Conservation (phyloP, 2,113 vertebrate species). For the Jacana jacana region DNA sequence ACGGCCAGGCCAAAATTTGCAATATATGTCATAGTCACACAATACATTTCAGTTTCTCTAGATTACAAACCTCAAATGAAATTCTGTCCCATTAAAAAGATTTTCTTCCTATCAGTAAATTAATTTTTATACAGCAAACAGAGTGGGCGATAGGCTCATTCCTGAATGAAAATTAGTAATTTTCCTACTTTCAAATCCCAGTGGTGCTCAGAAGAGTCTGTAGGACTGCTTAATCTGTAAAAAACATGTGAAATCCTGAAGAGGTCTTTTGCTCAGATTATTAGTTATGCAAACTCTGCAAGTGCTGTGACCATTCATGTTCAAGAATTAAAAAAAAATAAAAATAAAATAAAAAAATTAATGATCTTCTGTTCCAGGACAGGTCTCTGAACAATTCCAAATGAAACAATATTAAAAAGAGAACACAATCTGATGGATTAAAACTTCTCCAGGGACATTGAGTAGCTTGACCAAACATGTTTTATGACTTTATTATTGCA, state of each 20-base stretch:
- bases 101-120: not conserved
- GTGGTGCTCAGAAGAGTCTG: not conserved
- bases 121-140: not conserved
- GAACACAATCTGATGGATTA: not conserved
- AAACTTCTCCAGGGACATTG: not conserved
- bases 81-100: not conserved
- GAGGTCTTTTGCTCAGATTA: not conserved
- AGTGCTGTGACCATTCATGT: not conserved
- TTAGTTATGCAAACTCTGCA: not conserved
- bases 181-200: not conserved
- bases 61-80: not conserved
- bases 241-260: not conserved
- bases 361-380: not conserved
- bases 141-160: not conserved
- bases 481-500: conserved; percentile 27
- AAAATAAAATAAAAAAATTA: too few relatives aligned
- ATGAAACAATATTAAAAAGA: not conserved
- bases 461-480: not conserved
- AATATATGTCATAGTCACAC: not conserved
- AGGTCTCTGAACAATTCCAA: conserved; percentile 8
- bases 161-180: not conserved
- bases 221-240: not conserved
- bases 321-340: not conserved
- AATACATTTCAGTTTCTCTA: not conserved
- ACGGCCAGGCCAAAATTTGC: not conserved